Conservation (phyloP, 2,888 invertebrate genomes). For the Drosophila anomelani region DNA sequence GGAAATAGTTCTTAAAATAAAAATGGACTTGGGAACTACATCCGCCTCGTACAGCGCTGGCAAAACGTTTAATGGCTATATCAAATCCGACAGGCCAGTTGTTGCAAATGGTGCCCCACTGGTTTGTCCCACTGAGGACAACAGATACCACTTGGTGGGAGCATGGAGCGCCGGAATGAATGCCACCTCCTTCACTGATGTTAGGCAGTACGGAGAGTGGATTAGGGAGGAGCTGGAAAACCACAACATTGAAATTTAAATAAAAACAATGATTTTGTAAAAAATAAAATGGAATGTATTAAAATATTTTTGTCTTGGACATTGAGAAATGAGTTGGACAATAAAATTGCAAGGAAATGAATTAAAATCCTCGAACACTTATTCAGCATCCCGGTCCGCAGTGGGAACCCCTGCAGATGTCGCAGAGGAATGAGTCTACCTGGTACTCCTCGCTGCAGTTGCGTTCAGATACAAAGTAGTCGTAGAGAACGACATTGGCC, state of each 20-base stretch:
- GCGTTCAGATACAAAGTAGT: slow-evolving; percentile 93
- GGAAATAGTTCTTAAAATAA: not conserved
- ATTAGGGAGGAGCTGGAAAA: not conserved
- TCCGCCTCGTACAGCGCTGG: no score
- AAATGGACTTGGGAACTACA: not conserved
- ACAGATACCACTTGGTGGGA: not conserved
- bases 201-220: not conserved
- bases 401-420: slow-evolving; percentile 91
- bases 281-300: no score
- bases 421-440: slow-evolving; percentile 89
- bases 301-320: no score
- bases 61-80: no score
- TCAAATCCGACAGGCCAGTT: no score
- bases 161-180: no score
- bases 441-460: slow-evolving; percentile 77
- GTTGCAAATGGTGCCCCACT: not conserved
- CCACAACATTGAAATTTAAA: not conserved
- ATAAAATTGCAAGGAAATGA: not conserved
- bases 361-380: not conserved
- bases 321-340: no score
- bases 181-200: no score
- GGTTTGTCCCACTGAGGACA: slow-evolving; percentile 12
- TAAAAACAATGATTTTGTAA: no score
- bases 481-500: slow-evolving; percentile 93
- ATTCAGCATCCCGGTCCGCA: slow-evolving; percentile 76